phyloP scores from a whole-genome alignment of 2,797 vertebrate species.

The Agapornis canus region DNA sequence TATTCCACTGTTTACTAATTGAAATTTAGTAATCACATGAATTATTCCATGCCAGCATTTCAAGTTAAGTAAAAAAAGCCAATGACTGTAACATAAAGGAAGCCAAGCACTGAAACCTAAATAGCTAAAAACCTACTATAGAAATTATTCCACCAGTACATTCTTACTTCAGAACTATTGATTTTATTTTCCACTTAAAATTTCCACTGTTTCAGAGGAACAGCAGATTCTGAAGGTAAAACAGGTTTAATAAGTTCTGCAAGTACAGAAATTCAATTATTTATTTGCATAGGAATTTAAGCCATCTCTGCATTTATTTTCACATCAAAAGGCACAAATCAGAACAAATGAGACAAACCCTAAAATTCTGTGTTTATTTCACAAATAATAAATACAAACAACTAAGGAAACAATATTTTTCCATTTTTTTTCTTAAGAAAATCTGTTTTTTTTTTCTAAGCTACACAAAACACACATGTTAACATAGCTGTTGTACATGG shows the following conservation, averaged over 20 bases:
- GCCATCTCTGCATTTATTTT: neutral
- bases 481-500: neutral
- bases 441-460: neutral
- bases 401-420: neutral
- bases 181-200: neutral
- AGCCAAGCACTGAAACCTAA: neutral
- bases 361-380: constrained; percentile 48
- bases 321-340: constrained; percentile 7
- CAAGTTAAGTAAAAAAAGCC: neutral
- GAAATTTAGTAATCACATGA: neutral
- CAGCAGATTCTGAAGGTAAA: neutral
- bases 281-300: neutral
- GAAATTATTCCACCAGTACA: neutral
- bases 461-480: neutral
- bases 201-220: neutral
- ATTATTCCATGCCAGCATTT: neutral
- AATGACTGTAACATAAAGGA: neutral
- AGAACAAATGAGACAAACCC: constrained; percentile 22
- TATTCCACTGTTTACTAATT: neutral
- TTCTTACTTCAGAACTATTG: neutral
- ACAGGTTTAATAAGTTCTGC: neutral
- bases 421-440: neutral
- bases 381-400: constrained; percentile 49
- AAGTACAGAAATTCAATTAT: neutral
- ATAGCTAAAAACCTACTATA: neutral